A percentile compares a stretch with the other conserved stretches of the same genome.
These are phyloP conservation scores for Ceratina australensis DNA, from an alignment of 1,140 invertebrate genomes.

Conservation along the genomic window DNA sequence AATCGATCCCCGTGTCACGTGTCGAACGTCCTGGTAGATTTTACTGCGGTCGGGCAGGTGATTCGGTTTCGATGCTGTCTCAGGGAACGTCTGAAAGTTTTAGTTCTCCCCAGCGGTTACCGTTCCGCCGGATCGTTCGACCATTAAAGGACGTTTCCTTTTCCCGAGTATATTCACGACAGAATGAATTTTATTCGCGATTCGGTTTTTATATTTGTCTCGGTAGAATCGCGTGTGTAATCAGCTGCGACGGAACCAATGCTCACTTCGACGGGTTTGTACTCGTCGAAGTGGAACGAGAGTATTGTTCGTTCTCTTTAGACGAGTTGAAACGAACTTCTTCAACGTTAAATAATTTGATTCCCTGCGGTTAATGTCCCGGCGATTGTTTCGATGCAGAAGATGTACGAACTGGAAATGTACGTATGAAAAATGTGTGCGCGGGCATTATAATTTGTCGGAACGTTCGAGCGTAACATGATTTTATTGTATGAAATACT, in stretches of 20 bases:
- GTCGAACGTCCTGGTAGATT: background rate
- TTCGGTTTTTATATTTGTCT: background rate
- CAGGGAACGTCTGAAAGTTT: constrained; percentile 2
- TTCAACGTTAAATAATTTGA: constrained; percentile 1
- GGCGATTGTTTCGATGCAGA: background rate
- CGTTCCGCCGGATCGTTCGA: constrained; percentile 17
- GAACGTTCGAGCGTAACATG: no score
- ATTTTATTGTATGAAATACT: background rate
- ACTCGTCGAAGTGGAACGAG: background rate
- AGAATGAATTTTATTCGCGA: background rate
- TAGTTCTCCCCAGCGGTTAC: background rate
- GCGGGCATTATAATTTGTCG: no score
- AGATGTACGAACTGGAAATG: no score
- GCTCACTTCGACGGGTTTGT: no score
- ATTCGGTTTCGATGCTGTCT: constrained; percentile 20
- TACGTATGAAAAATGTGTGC: no score
- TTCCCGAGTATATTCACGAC: constrained; percentile 2
- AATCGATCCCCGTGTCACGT: background rate
- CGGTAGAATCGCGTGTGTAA: no score
- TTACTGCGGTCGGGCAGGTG: background rate
- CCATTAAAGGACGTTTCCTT: constrained; percentile 22
- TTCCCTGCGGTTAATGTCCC: background rate
- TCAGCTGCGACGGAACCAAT: no score
- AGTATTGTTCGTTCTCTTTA: background rate
- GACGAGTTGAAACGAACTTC: background rate